These are phyloP conservation scores for Rousettus madagascariensis DNA, from an alignment of 2,797 vertebrate species.

Conservation along the genomic window DNA sequence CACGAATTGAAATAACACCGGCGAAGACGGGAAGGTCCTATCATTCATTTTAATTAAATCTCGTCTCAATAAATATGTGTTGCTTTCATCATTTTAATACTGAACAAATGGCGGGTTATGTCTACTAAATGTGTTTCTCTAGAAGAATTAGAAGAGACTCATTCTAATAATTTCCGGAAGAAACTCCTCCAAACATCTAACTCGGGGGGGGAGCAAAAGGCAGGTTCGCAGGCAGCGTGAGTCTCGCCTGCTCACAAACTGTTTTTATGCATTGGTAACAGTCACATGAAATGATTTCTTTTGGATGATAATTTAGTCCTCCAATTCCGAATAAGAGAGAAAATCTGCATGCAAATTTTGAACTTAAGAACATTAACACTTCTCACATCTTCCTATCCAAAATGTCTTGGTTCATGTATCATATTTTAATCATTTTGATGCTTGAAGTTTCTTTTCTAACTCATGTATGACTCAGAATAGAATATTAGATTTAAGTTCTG, in stretches of 20 bases:
- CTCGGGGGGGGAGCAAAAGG: not conserved
- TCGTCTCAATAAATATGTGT: slow-evolving; percentile 37
- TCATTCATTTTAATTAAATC: slow-evolving; percentile 58
- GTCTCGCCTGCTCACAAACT: not conserved
- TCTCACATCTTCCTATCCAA: not conserved
- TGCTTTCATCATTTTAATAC: slow-evolving; percentile 44
- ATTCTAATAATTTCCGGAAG: slow-evolving; percentile 51
- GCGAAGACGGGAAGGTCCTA: not conserved
- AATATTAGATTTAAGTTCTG: not conserved
- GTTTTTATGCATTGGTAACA: slow-evolving; percentile 14
- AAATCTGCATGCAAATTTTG: not conserved
- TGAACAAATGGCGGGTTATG: slow-evolving; percentile 10
- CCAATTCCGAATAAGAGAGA: not conserved
- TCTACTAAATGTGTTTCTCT: slow-evolving; percentile 35
- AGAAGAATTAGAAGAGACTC: slow-evolving; percentile 48
- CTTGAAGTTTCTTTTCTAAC: not conserved
- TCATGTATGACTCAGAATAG: not conserved
- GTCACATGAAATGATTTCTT: not conserved
- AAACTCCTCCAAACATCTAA: slow-evolving; percentile 35
- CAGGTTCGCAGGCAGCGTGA: not conserved
- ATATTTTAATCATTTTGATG: not conserved
- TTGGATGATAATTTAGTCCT: not conserved
- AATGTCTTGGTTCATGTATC: not conserved
- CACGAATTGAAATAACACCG: slow-evolving; percentile 16
- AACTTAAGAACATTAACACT: not conserved